phyloP scores from a whole-genome alignment of 2,113 vertebrate genomes.

The Callocephalon fimbriatum region DNA sequence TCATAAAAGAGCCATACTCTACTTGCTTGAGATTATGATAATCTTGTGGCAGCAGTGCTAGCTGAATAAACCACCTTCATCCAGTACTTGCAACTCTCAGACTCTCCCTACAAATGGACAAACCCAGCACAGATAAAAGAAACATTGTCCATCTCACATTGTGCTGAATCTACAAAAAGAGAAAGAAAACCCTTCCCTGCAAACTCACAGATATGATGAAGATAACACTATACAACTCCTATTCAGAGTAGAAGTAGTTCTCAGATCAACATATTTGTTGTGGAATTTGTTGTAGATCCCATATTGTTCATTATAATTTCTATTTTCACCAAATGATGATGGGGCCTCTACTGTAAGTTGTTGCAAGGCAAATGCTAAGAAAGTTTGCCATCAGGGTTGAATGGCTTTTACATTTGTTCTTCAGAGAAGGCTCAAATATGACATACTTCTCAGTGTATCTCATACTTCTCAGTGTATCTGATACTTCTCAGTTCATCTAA shows the following conservation, averaged over 20 bases:
- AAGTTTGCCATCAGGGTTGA: neutral
- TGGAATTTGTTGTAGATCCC: neutral
- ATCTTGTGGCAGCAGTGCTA: neutral
- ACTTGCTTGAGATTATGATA: neutral
- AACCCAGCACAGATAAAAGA: neutral
- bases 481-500: neutral
- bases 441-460: neutral
- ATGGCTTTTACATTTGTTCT: neutral
- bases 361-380: neutral
- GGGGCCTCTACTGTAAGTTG: neutral
- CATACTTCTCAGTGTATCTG: neutral
- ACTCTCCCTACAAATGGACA: neutral
- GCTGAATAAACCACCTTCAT: neutral
- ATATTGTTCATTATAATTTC: neutral
- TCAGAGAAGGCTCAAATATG: neutral
- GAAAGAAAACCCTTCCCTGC: neutral
- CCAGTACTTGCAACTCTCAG: neutral
- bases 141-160: fast-evolving
- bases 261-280: neutral
- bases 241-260: neutral
- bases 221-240: neutral
- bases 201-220: neutral
- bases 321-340: neutral
- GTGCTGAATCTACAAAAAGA: neutral
- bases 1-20: fast-evolving